A percentile compares a stretch with the other conserved stretches of the same genome.
These are phyloP conservation scores for Chlorodrepanis virens DNA, from an alignment of 2,113 vertebrate species.

Conservation along the genomic window DNA sequence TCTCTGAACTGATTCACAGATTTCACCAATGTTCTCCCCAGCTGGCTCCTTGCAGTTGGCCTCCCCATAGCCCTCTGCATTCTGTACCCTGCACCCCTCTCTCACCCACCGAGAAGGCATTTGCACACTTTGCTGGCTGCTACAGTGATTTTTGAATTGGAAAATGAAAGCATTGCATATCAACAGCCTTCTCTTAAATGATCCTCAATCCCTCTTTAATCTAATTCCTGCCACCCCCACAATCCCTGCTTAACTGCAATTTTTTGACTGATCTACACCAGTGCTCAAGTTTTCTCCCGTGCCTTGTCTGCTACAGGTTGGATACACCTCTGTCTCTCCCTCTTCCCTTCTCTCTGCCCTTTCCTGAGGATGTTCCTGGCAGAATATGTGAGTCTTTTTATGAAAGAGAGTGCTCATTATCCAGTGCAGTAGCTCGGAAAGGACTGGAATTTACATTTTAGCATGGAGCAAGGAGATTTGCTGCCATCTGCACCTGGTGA, in stretches of 20 bases:
- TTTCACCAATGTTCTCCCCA: neutral
- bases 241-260: neutral
- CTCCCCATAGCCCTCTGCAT: rapidly evolving
- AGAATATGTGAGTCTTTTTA: neutral
- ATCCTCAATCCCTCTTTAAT: neutral
- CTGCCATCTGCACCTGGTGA: slow-evolving; percentile 60
- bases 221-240: neutral
- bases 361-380: neutral
- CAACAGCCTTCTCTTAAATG: neutral
- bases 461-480: slow-evolving; percentile 18
- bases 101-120: neutral
- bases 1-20: neutral
- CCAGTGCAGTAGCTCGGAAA: neutral
- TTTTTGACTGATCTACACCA: neutral
- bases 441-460: slow-evolving; percentile 16
- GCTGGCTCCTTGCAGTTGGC: neutral
- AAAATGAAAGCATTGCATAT: neutral
- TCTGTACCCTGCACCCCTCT: neutral
- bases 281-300: neutral
- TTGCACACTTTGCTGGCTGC: neutral
- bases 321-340: neutral
- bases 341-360: neutral
- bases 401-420: neutral
- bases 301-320: neutral
- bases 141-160: neutral